Percentiles rank a stretch among this genome's conserved stretches.
Conservation (phyloP, 2,113 vertebrate species). For the Sakesphorus luctuosus region DNA sequence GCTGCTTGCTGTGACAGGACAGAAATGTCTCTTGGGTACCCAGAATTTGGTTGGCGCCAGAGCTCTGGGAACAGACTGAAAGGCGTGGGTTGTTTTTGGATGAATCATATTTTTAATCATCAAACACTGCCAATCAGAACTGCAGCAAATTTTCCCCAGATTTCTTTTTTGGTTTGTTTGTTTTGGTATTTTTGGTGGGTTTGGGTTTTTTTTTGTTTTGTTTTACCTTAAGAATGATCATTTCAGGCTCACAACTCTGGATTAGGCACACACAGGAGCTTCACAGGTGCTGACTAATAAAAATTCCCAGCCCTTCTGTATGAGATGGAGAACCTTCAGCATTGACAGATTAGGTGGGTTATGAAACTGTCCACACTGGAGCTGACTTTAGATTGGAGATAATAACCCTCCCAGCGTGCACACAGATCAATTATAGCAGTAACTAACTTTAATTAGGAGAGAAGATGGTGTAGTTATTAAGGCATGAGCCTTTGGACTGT, state of each 20-base stretch:
- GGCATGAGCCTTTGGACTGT: not conserved
- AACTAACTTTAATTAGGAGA: conserved; percentile 29
- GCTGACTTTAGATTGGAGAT: not conserved
- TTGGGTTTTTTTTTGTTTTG: not conserved
- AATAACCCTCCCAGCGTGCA: not conserved
- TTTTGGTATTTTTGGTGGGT: too few relatives aligned
- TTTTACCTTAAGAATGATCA: not conserved
- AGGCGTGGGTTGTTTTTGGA: conserved; percentile 66
- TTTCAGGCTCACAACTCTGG: not conserved
- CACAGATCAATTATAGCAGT: conserved; percentile 24
- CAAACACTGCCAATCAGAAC: conserved; percentile 63
- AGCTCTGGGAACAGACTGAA: conserved; percentile 67
- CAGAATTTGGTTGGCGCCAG: conserved; percentile 68
- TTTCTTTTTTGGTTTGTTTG: not conserved
- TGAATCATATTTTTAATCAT: conserved; percentile 73
- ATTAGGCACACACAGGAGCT: not conserved
- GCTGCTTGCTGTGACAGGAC: conserved; percentile 66
- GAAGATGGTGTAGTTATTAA: not conserved
- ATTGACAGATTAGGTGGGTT: not conserved
- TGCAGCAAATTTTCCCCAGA: conserved; percentile 11
- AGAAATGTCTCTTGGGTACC: conserved; percentile 69
- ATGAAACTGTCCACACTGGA: not conserved
- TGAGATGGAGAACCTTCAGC: not conserved
- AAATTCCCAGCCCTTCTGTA: not conserved
- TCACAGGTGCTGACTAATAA: not conserved